Evolutionary conservation across 2,888 invertebrate genomes (phyloP), one percentile per base, ranked within the genome.

Genomic region (Andrena praecox): DNA sequence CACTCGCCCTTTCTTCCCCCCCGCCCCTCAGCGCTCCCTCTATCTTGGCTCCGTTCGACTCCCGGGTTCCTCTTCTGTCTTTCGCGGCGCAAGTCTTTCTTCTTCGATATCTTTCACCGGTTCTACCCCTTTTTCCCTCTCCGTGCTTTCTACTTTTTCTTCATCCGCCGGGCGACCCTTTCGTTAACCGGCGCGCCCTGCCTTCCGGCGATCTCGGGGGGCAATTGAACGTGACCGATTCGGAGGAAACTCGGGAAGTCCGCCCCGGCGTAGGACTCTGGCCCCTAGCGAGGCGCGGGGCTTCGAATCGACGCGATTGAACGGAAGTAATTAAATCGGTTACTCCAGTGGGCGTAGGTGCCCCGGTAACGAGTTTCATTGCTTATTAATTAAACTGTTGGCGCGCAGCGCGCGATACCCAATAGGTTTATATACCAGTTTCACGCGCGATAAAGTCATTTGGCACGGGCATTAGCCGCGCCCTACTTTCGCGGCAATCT

Each of bases 1-100:
- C 85, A 83, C 88, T 86, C 88, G 84, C 87, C 88, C 87, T 87
- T 86, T 86, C 89, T 87, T 87, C 77, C 56, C 81, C 7, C 20
- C 78, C 20, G 0, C 20, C 20, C 20, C 20, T 56, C 82, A 60
- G 33, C 54, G 2, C 10, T 84, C 75, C 63, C 80, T 72, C 76
- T 80, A 52, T 2, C 80, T 60, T 81, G 76, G 85, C 80, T 87
- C 83, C 80, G 59, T 50, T 60, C 72, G 42, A 54, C 82, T 31
- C 62, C 62, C 77, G 70, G 20, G 24, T 79, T 66, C 84, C 77
- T 71, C 81, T 86, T 84, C 87, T 73, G 79, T 67, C 75, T 72
- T 67, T 81, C 81, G 60, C 72, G 75, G 76, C 71, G 74, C 67
- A 69, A 59, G 76, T 80, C 81, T 78, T 71, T 82, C 84, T 86